Conservation (phyloP, 2,888 invertebrate genomes). For the Argyra leucocephala region DNA sequence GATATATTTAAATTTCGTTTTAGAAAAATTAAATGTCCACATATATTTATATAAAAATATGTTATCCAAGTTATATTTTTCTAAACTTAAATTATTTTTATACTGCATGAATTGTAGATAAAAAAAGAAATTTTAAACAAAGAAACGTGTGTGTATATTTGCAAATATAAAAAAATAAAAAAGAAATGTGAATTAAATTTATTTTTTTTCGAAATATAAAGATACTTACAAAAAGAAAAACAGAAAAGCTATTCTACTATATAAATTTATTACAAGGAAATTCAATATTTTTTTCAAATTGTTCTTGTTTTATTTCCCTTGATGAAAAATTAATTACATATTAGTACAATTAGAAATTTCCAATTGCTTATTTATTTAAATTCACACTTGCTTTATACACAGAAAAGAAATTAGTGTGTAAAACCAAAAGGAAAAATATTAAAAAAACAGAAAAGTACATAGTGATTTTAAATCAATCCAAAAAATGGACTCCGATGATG, state of each 20-base stretch:
- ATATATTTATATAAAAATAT: neutral
- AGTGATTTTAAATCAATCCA: neutral
- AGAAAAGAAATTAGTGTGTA: no score
- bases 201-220: neutral
- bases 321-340: no score
- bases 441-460: neutral
- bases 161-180: neutral
- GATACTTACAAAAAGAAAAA: neutral
- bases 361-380: no score
- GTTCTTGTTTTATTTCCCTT: no score
- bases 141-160: neutral
- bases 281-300: no score
- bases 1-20: no score
- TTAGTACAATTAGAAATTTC: no score
- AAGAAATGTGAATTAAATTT: neutral
- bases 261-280: neutral
- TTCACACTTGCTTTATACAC: no score
- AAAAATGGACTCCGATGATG: constrained; percentile 94
- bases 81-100: constrained; percentile 3
- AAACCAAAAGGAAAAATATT: no score
- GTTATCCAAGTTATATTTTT: neutral
- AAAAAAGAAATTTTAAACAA: constrained; percentile 2
- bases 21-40: no score
- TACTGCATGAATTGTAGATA: neutral
- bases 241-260: neutral